Evolutionary conservation across 2,113 vertebrate genomes (phyloP), one percentile per base, ranked within the genome.

Genomic region (Bungarus multicinctus): DNA sequence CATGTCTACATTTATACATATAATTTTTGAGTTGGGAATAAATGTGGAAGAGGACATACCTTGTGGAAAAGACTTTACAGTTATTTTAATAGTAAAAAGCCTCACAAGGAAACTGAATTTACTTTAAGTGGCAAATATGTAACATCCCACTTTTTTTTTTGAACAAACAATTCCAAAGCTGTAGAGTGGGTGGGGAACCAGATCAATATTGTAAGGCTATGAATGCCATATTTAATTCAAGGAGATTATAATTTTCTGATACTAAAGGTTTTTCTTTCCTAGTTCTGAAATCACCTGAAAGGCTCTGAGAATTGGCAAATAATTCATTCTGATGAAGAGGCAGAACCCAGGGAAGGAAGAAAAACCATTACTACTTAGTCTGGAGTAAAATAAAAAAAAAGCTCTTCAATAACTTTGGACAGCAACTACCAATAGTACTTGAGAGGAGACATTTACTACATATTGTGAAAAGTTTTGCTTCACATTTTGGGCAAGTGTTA

Each of bases 271-370:
- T 91, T 6, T 92, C 53, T 45, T 34, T 43, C 5, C 0, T 0
- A 85, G 92, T 93, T 89, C 74, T 30, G 60, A 81, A 89, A 23
- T 91, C 6, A 58, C n/a, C 55, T 74, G 34, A 45, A 5, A 58
- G 54, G 3, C 14, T 94, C 52, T 90, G 64, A 95, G 45, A 93
- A 90, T 91, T 16, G 85, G n/a, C 69, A 55, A 43, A 25, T 39
- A 0, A 91, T 92, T n/a, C 89, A 0, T 64, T 45, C 91, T 47
- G 55, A 91, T 85, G 43, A 54, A 30, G 3, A 89, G 90, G 87
- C 52, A 20, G 5, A 81, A 7, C 69, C 39, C 52, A 89, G 53
- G 54, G 2, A 1, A 22, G 91, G 88, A 4, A 22, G 88, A 16
- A 57, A 86, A 89, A 27, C 54, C 23, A 45, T 25, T n/a, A 7